These are phyloP conservation scores for Aurelia aurita complex sp. Pacific DNA, from an alignment of 30 jellyfish, hydroid and myxozoan species.

Conservation along the genomic window DNA sequence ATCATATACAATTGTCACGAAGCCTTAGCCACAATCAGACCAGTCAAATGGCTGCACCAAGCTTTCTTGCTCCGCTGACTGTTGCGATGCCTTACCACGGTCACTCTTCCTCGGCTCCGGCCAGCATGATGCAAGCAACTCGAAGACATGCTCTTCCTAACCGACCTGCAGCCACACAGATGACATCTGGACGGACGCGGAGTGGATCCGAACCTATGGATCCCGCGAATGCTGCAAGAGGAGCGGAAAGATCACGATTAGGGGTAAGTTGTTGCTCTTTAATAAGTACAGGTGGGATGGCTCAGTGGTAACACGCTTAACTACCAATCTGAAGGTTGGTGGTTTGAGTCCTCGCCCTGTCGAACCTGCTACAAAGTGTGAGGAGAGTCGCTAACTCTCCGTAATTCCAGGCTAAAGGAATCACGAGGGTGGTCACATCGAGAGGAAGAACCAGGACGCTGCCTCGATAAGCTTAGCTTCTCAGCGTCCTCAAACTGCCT, in stretches of 20 bases:
- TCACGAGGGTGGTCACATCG: no score
- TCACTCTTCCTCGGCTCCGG: slow-evolving; percentile 59
- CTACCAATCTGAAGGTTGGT: no score
- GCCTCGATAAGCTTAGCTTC: no score
- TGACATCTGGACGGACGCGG: slow-evolving; percentile 23
- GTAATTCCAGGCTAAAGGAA: no score
- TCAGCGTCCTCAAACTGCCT: no score
- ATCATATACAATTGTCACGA: slow-evolving; percentile 18
- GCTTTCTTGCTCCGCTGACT: no score
- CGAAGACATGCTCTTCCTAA: slow-evolving; percentile 25
- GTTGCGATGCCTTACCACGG: slow-evolving; percentile 14
- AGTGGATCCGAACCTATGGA: slow-evolving; percentile 60
- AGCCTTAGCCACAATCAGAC: slow-evolving; percentile 10
- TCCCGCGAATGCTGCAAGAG: slow-evolving; percentile 35
- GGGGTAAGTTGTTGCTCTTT: slow-evolving; percentile 16
- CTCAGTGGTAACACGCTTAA: no score
- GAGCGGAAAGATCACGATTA: slow-evolving; percentile 12
- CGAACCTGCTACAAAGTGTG: no score
- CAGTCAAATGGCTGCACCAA: neutral
- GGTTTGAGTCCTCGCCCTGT: no score
- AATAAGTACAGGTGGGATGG: neutral
- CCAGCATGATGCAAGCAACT: neutral
- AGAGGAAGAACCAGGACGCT: no score
- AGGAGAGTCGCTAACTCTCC: no score
- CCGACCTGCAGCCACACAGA: neutral